These are phyloP conservation scores for Python bivittatus DNA, from an alignment of 2,113 vertebrate species.

Conservation along the genomic window DNA sequence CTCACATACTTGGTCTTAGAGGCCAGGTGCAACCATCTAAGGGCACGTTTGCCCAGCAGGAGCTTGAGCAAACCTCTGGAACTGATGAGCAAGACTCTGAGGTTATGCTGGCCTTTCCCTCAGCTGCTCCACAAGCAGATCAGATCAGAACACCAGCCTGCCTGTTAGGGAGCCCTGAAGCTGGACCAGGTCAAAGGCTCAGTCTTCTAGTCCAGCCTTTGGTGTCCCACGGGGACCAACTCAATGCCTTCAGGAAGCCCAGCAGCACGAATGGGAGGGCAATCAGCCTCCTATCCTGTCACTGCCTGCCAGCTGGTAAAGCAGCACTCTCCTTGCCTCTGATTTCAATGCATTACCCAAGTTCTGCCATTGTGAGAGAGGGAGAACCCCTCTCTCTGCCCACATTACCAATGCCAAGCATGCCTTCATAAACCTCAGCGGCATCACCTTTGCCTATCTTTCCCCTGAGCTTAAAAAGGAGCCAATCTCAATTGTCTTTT, in stretches of 20 bases:
- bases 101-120: fast-evolving
- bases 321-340: not conserved
- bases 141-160: no score
- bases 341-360: not conserved
- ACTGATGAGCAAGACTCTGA: not conserved
- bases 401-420: fast-evolving
- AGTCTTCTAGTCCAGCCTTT: not conserved
- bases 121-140: not conserved
- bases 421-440: not conserved
- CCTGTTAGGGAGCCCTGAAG: not conserved
- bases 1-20: not conserved
- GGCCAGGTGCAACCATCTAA: no score
- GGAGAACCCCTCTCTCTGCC: not conserved
- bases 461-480: not conserved
- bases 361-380: not conserved
- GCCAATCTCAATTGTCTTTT: not conserved
- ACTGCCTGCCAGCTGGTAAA: not conserved
- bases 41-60: not conserved
- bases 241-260: not conserved
- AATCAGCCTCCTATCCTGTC: not conserved
- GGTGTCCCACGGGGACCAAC: not conserved
- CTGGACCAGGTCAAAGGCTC: not conserved
- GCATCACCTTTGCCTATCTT: not conserved
- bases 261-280: not conserved
- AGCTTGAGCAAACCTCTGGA: not conserved